Percentiles rank a stretch among this genome's conserved stretches.
Evolutionary conservation across 2,888 invertebrate species (phyloP).

Genomic region (Atherix ibis): DNA sequence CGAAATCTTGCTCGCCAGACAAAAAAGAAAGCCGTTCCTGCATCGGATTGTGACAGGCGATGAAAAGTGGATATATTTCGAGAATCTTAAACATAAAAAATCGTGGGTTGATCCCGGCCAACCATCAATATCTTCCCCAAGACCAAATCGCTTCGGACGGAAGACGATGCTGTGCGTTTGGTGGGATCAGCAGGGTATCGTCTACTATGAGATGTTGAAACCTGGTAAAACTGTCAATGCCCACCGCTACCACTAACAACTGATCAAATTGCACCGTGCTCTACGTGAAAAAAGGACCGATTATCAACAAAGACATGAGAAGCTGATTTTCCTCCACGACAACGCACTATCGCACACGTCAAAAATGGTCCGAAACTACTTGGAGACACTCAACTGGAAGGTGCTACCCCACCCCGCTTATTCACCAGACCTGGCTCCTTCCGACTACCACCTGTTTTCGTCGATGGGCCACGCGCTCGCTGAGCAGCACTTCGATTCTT

Average conservation of each 20-base stretch:
- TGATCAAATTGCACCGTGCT: conserved; percentile 1
- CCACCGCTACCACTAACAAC: conserved; percentile 2
- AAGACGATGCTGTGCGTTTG: conserved; percentile 2
- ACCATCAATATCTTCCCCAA: no score
- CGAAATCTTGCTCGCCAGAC: conserved; percentile 1
- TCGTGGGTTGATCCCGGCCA: no score
- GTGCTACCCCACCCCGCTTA: background rate
- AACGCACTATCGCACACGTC: conserved; percentile 1
- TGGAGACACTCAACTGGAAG: background rate
- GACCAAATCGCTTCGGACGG: background rate
- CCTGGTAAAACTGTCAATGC: conserved; percentile 2
- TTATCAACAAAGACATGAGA: conserved; percentile 2
- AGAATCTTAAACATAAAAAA: no score
- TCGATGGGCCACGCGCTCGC: conserved; percentile 3
- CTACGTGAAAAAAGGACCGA: conserved; percentile 1
- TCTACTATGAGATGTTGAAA: background rate
- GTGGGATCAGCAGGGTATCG: conserved; percentile 1
- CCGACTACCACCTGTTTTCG: conserved; percentile 3
- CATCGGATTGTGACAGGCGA: background rate
- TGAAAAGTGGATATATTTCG: no score
- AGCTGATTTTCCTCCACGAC: conserved; percentile 2
- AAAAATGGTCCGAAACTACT: background rate
- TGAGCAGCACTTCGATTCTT: conserved; percentile 5
- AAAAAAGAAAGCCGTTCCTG: background rate
- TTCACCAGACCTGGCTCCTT: conserved; percentile 4